A percentile compares a stretch with the other conserved stretches of the same genome.
Conservation (phyloP, 1,140 invertebrate genomes). For the Calliphora vicina region DNA sequence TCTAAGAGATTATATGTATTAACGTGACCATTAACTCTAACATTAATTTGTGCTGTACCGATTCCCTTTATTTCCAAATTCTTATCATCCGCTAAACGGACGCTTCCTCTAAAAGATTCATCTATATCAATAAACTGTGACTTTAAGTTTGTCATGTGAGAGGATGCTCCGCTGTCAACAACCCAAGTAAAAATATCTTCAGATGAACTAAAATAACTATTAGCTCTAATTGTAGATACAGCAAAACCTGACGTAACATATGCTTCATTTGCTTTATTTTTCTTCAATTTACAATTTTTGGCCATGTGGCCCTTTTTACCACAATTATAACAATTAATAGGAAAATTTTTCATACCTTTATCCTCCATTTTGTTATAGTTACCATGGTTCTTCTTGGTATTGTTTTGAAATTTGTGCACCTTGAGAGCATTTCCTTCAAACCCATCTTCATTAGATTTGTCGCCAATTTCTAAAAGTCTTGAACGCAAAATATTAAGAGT, state of each 20-base stretch:
- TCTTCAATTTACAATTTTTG: background rate
- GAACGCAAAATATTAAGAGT: background rate
- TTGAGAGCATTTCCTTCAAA: too few relatives aligned
- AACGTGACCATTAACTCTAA: background rate
- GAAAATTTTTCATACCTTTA: background rate
- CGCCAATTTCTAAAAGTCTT: too few relatives aligned
- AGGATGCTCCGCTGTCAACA: background rate
- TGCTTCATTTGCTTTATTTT: background rate
- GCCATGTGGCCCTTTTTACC: background rate
- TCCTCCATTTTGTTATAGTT: background rate
- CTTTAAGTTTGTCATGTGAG: background rate
- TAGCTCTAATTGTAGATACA: background rate
- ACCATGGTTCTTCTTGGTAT: background rate
- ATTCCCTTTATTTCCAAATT: background rate
- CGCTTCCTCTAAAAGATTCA: background rate
- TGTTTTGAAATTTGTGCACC: too few relatives aligned
- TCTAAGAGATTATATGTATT: background rate
- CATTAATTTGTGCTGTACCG: background rate
- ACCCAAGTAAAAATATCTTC: background rate
- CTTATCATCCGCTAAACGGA: background rate
- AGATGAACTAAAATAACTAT: background rate
- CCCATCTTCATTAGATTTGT: too few relatives aligned
- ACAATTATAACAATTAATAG: background rate
- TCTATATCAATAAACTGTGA: background rate
- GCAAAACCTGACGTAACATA: background rate